A percentile compares a stretch with the other conserved stretches of the same genome.
These are phyloP conservation scores for Schlechtendalia chinensis DNA, from an alignment of 1,140 invertebrate genomes.

Conservation along the genomic window DNA sequence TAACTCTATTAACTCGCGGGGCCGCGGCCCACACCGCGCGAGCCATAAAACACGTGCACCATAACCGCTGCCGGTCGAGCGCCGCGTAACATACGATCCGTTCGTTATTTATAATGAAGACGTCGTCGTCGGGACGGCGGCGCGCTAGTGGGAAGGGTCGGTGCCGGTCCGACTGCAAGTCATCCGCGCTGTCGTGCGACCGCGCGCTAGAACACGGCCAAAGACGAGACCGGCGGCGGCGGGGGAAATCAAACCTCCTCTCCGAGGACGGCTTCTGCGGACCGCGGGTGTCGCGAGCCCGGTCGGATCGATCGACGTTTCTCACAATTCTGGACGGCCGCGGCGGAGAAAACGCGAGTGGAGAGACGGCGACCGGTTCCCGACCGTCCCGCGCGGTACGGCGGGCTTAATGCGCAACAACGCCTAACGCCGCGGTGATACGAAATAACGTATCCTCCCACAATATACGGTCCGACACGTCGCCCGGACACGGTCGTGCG, in stretches of 20 bases:
- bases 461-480: conserved; percentile 44
- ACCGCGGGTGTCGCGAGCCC: too few species aligned
- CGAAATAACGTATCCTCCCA: conserved; percentile 22
- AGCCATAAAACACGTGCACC: background rate
- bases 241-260: too few species aligned
- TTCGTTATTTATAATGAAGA: conserved; percentile 54
- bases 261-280: too few species aligned
- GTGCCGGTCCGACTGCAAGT: conserved; percentile 22
- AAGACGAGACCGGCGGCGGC: too few species aligned
- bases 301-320: too few species aligned
- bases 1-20: conserved; percentile 46
- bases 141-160: conserved; percentile 23
- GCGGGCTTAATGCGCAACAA: too few species aligned
- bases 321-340: too few species aligned
- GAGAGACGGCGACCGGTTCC: too few species aligned
- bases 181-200: conserved; percentile 31
- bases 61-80: conserved; percentile 11
- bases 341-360: too few species aligned
- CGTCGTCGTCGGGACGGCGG: conserved; percentile 51
- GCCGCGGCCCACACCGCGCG: background rate
- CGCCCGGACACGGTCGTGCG: conserved; percentile 22
- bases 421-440: too few species aligned
- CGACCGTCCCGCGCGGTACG: too few species aligned
- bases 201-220: background rate
- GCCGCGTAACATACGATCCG: conserved; percentile 42